Percentiles rank a stretch among this genome's conserved stretches.
These are phyloP conservation scores for Philopotamus ludificatus DNA, from an alignment of 1,140 invertebrate species.

Conservation along the genomic window DNA sequence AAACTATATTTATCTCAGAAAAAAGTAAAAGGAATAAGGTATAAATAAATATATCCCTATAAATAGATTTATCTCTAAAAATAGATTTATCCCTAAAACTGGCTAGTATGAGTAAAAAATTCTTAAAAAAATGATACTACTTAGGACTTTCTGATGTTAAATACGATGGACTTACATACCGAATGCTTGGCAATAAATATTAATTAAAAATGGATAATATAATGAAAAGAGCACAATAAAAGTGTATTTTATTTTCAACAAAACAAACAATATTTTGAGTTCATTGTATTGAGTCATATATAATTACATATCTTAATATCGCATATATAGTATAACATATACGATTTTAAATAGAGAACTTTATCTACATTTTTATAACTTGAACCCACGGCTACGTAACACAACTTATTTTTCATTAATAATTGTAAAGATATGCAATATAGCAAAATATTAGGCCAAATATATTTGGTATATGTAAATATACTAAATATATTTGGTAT, in stretches of 20 bases:
- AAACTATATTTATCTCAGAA: no score
- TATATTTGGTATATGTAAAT: constrained; percentile 13
- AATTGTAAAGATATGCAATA: constrained; percentile 34
- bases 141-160: no score
- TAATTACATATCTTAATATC: constrained; percentile 24
- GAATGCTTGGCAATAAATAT: no score
- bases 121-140: no score
- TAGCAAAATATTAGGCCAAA: constrained; percentile 39
- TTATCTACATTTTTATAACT: constrained; percentile 36
- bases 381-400: constrained; percentile 27
- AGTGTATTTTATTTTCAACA: constrained; percentile 42
- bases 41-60: no score
- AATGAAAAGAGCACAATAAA: constrained; percentile 32
- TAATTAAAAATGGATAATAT: neutral
- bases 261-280: constrained; percentile 40
- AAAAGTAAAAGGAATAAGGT: no score
- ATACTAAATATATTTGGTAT: neutral
- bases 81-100: no score
- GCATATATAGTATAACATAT: no score
- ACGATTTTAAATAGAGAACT: constrained; percentile 40
- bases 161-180: no score
- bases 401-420: constrained; percentile 26
- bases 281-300: constrained; percentile 24
- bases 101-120: no score
- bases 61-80: no score